phyloP scores from a whole-genome alignment of 1,140 invertebrate genomes.

The Eumaeus atala region DNA sequence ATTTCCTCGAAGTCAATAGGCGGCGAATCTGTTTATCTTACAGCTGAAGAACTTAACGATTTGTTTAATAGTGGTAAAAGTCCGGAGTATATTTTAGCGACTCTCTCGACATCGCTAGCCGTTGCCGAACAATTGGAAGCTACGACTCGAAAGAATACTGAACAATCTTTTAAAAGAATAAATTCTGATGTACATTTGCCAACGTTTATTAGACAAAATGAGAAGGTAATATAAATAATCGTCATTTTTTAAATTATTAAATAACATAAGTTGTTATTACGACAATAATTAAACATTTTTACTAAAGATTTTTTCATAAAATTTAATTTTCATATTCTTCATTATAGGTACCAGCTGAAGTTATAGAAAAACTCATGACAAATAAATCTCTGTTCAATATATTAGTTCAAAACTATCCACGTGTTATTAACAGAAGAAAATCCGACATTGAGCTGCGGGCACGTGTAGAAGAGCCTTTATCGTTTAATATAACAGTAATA shows the following conservation, averaged over 20 bases:
- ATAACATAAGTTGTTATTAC: no score
- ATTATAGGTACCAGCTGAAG: conserved; percentile 55
- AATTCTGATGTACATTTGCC: conserved; percentile 58
- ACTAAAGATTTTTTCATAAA: neutral
- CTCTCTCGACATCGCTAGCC: conserved; percentile 45
- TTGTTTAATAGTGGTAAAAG: conserved; percentile 54
- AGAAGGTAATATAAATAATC: conserved; percentile 37
- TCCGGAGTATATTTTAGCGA: conserved; percentile 57
- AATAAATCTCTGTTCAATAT: conserved; percentile 57
- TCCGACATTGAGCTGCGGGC: conserved; percentile 40
- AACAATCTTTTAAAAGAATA: conserved; percentile 44
- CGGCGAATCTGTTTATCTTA: conserved; percentile 50
- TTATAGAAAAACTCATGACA: conserved; percentile 57
- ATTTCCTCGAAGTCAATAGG: conserved; percentile 49
- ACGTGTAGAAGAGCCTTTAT: conserved; percentile 23
- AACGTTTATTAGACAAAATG: conserved; percentile 57
- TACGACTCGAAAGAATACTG: conserved; percentile 55
- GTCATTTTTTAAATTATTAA: no score
- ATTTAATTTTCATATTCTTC: neutral
- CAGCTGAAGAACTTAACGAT: conserved; percentile 47
- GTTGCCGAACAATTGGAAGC: conserved; percentile 56
- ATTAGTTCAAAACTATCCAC: conserved; percentile 56
- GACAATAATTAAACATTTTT: no score
- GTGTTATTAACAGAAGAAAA: conserved; percentile 38
- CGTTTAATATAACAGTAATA: conserved; percentile 43